Evolutionary conservation across 2,113 vertebrate species (phyloP).

Genomic region (Paradisaea rubra): DNA sequence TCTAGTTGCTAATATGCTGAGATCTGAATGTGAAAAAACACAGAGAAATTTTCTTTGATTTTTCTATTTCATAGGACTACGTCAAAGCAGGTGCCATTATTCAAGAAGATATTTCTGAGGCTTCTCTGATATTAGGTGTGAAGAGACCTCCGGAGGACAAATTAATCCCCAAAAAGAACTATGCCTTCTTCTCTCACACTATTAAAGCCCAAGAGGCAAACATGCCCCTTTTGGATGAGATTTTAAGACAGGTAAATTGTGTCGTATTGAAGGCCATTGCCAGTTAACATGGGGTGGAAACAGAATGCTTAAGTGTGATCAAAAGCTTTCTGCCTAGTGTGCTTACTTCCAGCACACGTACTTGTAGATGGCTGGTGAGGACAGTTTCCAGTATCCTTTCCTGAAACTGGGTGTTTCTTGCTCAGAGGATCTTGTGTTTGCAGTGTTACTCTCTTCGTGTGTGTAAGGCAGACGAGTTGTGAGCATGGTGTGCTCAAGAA

Average conservation of each 20-base stretch:
- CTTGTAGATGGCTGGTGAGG: background rate
- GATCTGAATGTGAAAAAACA: background rate
- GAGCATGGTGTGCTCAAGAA: background rate
- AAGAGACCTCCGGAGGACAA: conserved; percentile 92
- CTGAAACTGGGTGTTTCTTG: background rate
- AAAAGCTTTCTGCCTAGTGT: background rate
- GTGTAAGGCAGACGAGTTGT: background rate
- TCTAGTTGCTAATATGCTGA: background rate
- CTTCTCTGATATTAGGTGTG: conserved; percentile 91
- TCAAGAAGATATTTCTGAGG: conserved; percentile 93
- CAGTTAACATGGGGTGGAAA: background rate
- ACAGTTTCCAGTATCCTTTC: background rate
- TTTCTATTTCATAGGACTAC: conserved; percentile 79
- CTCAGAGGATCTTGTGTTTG: background rate
- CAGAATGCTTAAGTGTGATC: background rate
- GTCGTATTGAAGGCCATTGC: background rate
- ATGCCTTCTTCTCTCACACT: conserved; percentile 97
- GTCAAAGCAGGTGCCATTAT: conserved; percentile 87
- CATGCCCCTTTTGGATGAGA: conserved; percentile 90
- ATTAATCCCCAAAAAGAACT: conserved; percentile 87
- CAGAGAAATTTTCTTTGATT: background rate
- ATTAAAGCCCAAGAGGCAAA: conserved; percentile 98
- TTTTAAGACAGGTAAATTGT: conserved; percentile 84
- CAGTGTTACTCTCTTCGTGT: background rate
- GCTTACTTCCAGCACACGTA: background rate